A percentile compares a stretch with the other conserved stretches of the same genome.
phyloP scores from a whole-genome alignment of 2,797 vertebrate species.

The Chelon labrosus region DNA sequence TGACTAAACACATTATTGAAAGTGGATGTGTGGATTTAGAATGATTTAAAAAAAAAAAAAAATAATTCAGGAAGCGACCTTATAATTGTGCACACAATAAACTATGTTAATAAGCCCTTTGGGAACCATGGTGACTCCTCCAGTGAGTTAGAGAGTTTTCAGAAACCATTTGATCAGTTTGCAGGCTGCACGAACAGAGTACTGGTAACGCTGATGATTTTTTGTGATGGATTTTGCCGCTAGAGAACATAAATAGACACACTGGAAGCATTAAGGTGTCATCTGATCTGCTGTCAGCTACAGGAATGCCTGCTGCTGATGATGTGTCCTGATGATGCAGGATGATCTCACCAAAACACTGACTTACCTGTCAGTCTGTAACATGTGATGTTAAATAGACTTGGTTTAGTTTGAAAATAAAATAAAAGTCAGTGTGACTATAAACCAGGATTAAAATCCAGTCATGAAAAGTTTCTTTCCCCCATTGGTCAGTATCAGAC shows the following conservation, averaged over 20 bases:
- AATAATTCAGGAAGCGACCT: not conserved
- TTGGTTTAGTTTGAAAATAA: not conserved
- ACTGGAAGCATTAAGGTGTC: not conserved
- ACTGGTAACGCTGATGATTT: not conserved
- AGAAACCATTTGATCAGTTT: not conserved
- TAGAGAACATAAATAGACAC: not conserved
- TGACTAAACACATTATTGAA: not conserved
- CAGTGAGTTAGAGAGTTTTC: not conserved
- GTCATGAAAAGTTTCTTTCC: not conserved
- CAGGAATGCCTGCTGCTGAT: not conserved
- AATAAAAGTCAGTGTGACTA: not conserved
- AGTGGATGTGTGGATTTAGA: not conserved
- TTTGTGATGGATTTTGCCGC: not conserved
- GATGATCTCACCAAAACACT: not conserved
- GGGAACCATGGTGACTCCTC: not conserved
- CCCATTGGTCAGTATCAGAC: not conserved
- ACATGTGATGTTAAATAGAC: not conserved
- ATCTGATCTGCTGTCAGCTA: not conserved
- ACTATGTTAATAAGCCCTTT: not conserved
- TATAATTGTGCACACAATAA: not conserved
- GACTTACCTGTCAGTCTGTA: not conserved
- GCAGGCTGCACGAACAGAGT: not conserved
- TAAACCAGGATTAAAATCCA: not conserved
- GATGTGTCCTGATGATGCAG: conserved; percentile 1
- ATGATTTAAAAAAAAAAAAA: not conserved